Conservation (phyloP, 2,797 vertebrate species). For the Glossophaga mutica region DNA sequence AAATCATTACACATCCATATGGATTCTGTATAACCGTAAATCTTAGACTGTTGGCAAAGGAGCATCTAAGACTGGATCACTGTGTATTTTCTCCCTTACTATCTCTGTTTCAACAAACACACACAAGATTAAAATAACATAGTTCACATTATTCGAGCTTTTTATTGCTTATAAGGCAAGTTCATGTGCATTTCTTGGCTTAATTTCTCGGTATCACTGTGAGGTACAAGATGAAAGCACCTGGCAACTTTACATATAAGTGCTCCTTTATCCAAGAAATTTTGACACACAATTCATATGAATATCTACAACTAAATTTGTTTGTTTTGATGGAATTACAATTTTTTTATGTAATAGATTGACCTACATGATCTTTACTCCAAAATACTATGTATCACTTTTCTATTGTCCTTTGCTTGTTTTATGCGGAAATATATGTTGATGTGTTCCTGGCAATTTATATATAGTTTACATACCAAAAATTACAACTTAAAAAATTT, state of each 20-base stretch:
- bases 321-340: background rate
- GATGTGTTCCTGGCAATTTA: background rate
- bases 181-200: background rate
- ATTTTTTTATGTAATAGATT: background rate
- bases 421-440: background rate
- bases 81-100: background rate
- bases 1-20: conserved; percentile 6
- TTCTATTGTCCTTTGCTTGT: background rate
- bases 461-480: background rate
- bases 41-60: background rate
- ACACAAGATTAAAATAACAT: background rate
- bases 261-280: background rate
- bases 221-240: background rate
- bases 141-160: background rate
- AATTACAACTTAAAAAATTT: background rate
- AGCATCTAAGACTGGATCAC: background rate
- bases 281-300: background rate
- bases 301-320: background rate
- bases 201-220: background rate
- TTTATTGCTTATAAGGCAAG: background rate
- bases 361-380: background rate
- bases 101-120: background rate
- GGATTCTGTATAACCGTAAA: background rate
- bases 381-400: background rate
- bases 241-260: background rate